phyloP scores from a whole-genome alignment of 2,888 invertebrate genomes.

The Drosophila melanosoma region DNA sequence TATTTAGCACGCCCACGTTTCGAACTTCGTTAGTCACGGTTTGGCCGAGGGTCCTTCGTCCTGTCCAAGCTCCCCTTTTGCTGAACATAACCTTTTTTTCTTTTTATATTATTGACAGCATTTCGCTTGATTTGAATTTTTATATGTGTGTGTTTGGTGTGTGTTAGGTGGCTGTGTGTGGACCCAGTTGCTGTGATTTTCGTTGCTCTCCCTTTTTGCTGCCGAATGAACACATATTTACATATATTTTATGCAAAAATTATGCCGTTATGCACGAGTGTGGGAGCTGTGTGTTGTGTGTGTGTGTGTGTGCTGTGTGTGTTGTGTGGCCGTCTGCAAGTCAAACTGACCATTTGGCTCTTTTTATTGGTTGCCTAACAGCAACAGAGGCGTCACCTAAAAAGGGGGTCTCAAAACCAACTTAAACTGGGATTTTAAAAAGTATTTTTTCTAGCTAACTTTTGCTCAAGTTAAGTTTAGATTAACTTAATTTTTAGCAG shows the following conservation, averaged over 20 bases:
- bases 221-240: constrained; percentile 77
- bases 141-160: constrained; percentile 41
- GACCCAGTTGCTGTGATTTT: constrained; percentile 75
- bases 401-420: neutral
- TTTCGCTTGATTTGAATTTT: constrained; percentile 81
- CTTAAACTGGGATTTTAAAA: too few species aligned
- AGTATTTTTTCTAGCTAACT: too few species aligned
- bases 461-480: too few species aligned
- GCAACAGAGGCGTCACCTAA: constrained; percentile 50
- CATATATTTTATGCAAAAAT: constrained; percentile 84
- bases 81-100: constrained; percentile 28
- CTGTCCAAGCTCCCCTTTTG: constrained; percentile 26
- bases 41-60: constrained; percentile 23
- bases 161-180: constrained; percentile 31
- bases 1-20: constrained; percentile 55
- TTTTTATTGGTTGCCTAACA: constrained; percentile 75
- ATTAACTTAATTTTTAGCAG: too few species aligned
- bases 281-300: constrained; percentile 64
- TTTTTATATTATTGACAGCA: constrained; percentile 74
- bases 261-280: constrained; percentile 81
- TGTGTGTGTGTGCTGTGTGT: constrained; percentile 2
- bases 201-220: constrained; percentile 50
- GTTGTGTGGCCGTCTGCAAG: constrained; percentile 24
- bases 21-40: constrained; percentile 77
- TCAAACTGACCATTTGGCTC: constrained; percentile 79